Percentiles rank a stretch among this genome's conserved stretches.
Conservation (phyloP, 2,888 invertebrate genomes). For the Lissonota sp. region DNA sequence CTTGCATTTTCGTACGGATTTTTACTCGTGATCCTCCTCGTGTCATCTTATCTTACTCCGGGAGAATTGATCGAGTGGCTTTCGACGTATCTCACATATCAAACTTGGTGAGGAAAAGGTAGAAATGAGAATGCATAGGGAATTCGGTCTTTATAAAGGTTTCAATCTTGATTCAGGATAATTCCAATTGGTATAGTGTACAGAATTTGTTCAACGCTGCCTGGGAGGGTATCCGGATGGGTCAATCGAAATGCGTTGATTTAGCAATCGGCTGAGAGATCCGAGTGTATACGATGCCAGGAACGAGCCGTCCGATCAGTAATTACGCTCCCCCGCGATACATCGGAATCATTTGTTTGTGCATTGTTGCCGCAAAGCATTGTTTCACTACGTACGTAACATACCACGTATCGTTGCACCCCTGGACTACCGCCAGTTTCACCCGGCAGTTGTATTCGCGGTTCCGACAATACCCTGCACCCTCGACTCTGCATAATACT, state of each 20-base stretch:
- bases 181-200: slow-evolving; percentile 37
- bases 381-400: slow-evolving; percentile 73
- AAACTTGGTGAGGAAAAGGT: not conserved
- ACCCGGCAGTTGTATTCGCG: slow-evolving; percentile 51
- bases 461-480: slow-evolving; percentile 46
- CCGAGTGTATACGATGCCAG: slow-evolving; percentile 44
- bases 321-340: slow-evolving; percentile 76
- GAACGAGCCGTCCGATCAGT: slow-evolving; percentile 70
- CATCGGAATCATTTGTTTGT: slow-evolving; percentile 80
- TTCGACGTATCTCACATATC: slow-evolving; percentile 17
- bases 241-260: slow-evolving; percentile 78
- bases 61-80: slow-evolving; percentile 19
- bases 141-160: not conserved
- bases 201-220: slow-evolving; percentile 23
- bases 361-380: slow-evolving; percentile 80
- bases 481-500: slow-evolving; percentile 29
- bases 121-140: not conserved
- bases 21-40: slow-evolving; percentile 18
- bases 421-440: slow-evolving; percentile 62
- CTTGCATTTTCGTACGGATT: slow-evolving; percentile 23
- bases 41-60: not conserved
- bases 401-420: slow-evolving; percentile 69
- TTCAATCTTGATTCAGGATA: slow-evolving; percentile 46
- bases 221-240: slow-evolving; percentile 35
- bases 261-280: slow-evolving; percentile 72